Base-by-base conservation (phyloP, 2,113 vertebrate genomes). In the Melierax canorus region DNA sequence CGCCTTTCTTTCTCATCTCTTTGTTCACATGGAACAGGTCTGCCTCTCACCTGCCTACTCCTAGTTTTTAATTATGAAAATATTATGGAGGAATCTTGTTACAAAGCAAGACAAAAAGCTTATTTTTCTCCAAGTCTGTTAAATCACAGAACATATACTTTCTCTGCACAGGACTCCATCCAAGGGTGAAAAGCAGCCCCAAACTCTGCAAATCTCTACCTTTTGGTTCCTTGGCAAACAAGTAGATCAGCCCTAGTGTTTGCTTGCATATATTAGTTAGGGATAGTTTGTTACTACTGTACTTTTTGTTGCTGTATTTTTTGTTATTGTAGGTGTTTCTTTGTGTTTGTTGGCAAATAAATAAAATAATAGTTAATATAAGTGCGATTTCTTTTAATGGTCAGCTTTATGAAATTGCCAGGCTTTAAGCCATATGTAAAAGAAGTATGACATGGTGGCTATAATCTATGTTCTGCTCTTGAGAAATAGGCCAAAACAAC, bases 21-120 rank as follows among this genome's bases (percentile, higher is more conserved):
- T 94, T 96, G 79, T 93, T 96, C 93, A 63, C 41, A 51, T 81
- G 76, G 63, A 94, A 80, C 55, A 91, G 63, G 51, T 94, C 83
- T 91, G 83, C 94, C 72, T 96, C 83, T 97, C 89, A 96, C n/a
- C 83, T 88, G 59, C 89, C 91, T 92, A 88, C 86, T 91, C 67
- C n/a, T 80, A 45, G 59, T 67, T 96, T 96, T 95, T 91, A 92
- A 86, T 95, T 80, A 91, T 46, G 86, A 94, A 97, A 97, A 88
- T 95, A 86, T 92, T 94, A 64, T 51, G 74, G 71, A 96, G 30
- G 34, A 92, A 82, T 90, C 85, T 90, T 74, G 38, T 86, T 91
- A 68, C 16, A 84, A 77, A 88, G 75, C 53, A 82, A 81, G 78
- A 88, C 29, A 51, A 92, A 81, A 96, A 74, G 46, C 34, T 75